phyloP scores from a whole-genome alignment of 2,797 vertebrate species.

The Gila robusta region DNA sequence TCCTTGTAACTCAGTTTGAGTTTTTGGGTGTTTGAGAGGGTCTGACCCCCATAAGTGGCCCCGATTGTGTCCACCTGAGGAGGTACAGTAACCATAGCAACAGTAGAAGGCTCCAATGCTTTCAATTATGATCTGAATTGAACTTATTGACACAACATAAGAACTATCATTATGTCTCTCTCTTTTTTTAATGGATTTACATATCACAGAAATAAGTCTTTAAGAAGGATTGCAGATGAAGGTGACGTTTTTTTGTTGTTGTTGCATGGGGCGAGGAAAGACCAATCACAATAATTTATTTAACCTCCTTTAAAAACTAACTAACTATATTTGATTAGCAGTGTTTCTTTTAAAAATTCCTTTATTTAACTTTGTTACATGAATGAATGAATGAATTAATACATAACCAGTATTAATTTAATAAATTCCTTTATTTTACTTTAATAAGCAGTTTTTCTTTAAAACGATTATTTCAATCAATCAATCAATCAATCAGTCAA shows the following conservation, averaged over 20 bases:
- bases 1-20: no score
- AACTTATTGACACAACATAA: background rate
- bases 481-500: background rate
- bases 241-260: background rate
- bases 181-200: background rate
- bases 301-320: background rate
- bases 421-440: background rate
- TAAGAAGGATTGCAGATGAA: no score
- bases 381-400: background rate
- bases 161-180: background rate
- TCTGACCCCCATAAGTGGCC: background rate
- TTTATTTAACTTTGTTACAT: background rate
- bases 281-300: background rate
- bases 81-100: slow-evolving; percentile 14
- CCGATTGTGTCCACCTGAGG: background rate
- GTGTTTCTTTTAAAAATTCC: background rate
- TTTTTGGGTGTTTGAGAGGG: background rate
- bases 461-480: no score
- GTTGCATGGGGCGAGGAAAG: background rate
- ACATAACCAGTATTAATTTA: background rate
- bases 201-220: background rate
- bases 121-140: background rate
- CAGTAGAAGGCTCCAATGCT: background rate
- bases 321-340: background rate
- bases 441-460: background rate